These are phyloP conservation scores for Drosophila pruinosa DNA, from an alignment of 1,140 invertebrate species.

Conservation along the genomic window DNA sequence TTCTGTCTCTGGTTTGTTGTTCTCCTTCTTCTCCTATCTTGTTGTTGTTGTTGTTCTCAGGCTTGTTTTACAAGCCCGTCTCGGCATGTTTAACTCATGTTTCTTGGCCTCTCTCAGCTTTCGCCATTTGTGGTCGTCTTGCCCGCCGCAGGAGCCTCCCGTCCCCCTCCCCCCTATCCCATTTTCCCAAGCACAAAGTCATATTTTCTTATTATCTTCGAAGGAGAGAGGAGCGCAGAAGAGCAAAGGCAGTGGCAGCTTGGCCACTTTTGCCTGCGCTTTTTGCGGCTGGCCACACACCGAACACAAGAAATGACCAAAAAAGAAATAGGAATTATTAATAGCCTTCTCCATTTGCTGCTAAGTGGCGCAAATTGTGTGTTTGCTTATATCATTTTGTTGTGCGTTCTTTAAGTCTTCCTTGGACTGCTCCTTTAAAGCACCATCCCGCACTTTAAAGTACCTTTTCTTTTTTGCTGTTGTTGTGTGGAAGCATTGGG, in stretches of 20 bases:
- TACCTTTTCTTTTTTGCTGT: conserved; percentile 6
- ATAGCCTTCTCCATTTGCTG: conserved; percentile 77
- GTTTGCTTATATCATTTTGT: conserved; percentile 79
- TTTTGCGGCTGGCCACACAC: conserved; percentile 60
- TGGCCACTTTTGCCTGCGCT: conserved; percentile 51
- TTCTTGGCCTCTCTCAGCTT: conserved; percentile 8
- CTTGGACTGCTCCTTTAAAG: conserved; percentile 29
- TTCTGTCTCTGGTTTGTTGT: conserved; percentile 16
- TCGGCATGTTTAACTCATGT: conserved; percentile 68
- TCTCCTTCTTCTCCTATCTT: background rate
- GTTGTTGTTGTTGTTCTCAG: conserved; percentile 36
- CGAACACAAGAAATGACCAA: conserved; percentile 19
- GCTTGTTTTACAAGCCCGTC: conserved; percentile 74
- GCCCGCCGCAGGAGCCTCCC: conserved; percentile 12
- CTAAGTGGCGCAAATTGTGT: conserved; percentile 81
- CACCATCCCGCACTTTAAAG: conserved; percentile 9
- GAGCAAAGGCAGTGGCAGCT: background rate
- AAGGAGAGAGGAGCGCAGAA: background rate
- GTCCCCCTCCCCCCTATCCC: conserved; percentile 31
- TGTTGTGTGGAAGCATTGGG: conserved; percentile 8
- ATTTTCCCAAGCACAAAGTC: conserved; percentile 66
- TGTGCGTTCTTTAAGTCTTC: conserved; percentile 55
- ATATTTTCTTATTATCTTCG: conserved; percentile 77
- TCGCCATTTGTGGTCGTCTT: conserved; percentile 56
- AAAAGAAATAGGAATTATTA: conserved; percentile 73